Conservation (phyloP, 2,888 invertebrate species). For the Drosophila prostipennis region DNA sequence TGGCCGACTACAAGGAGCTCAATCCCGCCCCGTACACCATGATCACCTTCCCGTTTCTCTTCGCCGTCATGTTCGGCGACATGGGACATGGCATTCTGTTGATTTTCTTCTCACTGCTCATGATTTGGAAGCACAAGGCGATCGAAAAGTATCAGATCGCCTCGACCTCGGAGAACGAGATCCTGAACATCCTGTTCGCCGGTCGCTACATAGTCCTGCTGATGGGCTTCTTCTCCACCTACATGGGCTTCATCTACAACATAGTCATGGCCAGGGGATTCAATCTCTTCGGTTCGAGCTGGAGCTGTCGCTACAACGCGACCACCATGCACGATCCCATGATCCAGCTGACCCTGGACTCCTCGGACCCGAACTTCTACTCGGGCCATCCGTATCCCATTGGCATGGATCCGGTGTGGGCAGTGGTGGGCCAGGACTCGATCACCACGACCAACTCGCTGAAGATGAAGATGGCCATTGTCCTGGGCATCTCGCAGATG, state of each 20-base stretch:
- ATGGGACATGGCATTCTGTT: constrained; percentile 95
- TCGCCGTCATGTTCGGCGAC: constrained; percentile 98
- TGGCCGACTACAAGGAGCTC: constrained; percentile 95
- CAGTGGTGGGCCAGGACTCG: constrained; percentile 91
- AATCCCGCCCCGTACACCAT: constrained; percentile 96
- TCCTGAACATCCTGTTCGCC: constrained; percentile 97
- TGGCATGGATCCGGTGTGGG: constrained; percentile 92
- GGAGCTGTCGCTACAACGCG: constrained; percentile 87
- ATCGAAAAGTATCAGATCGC: constrained; percentile 85
- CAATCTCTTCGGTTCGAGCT: constrained; percentile 95
- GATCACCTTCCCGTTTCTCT: constrained; percentile 96
- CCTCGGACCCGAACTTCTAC: constrained; percentile 83
- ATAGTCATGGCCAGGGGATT: constrained; percentile 96
- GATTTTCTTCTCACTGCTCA: constrained; percentile 90
- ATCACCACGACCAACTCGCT: constrained; percentile 96
- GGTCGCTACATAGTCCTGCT: constrained; percentile 98
- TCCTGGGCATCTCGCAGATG: constrained; percentile 97
- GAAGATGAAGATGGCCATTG: constrained; percentile 98
- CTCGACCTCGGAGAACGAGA: constrained; percentile 89
- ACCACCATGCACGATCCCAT: constrained; percentile 82
- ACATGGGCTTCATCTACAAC: constrained; percentile 98
- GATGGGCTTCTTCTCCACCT: constrained; percentile 98
- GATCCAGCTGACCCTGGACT: constrained; percentile 87
- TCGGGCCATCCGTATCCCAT: constrained; percentile 87
- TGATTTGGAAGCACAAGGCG: constrained; percentile 92